Conservation (phyloP, 2,797 vertebrate genomes). For the Spinus pinus region DNA sequence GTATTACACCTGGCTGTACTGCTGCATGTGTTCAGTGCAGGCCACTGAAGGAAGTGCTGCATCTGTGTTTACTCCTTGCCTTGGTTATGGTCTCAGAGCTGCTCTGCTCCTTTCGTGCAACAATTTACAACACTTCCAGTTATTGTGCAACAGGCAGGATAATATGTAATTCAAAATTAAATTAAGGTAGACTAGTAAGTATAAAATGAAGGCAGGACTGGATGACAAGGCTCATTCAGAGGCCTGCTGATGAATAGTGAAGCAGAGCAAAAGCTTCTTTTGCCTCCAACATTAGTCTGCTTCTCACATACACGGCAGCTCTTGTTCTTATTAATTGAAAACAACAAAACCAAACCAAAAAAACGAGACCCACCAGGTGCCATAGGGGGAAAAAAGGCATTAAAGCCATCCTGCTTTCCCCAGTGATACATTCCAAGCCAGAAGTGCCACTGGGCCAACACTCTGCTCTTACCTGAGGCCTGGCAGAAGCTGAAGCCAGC, state of each 20-base stretch:
- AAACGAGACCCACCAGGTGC: neutral
- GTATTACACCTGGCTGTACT: neutral
- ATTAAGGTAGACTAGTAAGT: neutral
- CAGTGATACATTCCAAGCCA: neutral
- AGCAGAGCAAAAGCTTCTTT: neutral
- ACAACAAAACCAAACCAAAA: neutral
- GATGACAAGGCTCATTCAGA: neutral
- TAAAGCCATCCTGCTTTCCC: neutral
- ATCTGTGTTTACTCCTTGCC: neutral
- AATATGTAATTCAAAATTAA: neutral
- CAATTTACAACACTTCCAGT: neutral
- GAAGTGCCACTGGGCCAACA: accelerated
- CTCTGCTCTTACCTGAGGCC: slow-evolving; percentile 80
- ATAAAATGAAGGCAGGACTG: neutral
- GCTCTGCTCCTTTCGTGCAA: neutral
- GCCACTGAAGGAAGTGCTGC: neutral
- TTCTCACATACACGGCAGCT: neutral
- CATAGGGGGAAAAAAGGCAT: accelerated
- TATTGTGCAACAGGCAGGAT: neutral
- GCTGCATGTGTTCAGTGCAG: accelerated
- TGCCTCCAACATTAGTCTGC: neutral
- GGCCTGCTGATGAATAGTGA: neutral
- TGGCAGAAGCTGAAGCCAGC: slow-evolving; percentile 91
- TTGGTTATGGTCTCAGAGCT: neutral
- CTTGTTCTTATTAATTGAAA: neutral